These are phyloP conservation scores for Rhynchomys soricoides DNA, from an alignment of 2,113 vertebrate species.

Conservation along the genomic window DNA sequence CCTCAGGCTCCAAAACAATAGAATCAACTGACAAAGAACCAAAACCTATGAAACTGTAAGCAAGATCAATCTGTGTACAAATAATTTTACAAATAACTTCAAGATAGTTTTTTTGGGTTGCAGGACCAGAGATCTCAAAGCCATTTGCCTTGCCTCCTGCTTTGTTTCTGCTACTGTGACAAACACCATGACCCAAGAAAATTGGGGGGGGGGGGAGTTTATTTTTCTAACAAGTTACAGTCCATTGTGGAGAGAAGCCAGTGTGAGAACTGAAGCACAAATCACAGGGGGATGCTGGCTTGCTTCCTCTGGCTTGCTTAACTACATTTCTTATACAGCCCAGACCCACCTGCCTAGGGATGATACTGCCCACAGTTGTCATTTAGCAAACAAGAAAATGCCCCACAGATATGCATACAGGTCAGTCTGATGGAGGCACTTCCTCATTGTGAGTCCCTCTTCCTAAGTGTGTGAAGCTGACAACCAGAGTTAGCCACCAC, in stretches of 20 bases:
- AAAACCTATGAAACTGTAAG: not conserved
- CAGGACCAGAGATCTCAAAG: not conserved
- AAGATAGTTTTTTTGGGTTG: not conserved
- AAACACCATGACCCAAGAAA: not conserved
- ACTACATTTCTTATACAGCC: not conserved
- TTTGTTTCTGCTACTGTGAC: not conserved
- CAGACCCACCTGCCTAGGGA: not conserved
- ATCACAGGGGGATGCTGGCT: not conserved
- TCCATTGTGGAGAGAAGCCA: not conserved
- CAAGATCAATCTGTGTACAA: not conserved
- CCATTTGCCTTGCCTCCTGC: not conserved
- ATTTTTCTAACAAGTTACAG: not conserved
- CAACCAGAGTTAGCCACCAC: not conserved
- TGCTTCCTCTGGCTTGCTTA: not conserved
- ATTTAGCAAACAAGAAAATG: not conserved
- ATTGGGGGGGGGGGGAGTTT: not conserved
- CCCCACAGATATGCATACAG: not conserved
- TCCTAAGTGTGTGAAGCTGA: not conserved
- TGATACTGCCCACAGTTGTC: not conserved
- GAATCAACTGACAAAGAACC: not conserved
- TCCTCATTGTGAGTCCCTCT: not conserved
- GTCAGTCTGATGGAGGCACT: not conserved
- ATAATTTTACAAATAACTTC: not conserved
- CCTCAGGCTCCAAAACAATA: not conserved
- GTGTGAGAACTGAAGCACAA: not conserved